A percentile compares a stretch with the other conserved stretches of the same genome.
Evolutionary conservation across 2,797 vertebrate genomes (phyloP).

Genomic region (Semaprochilodus insignis): DNA sequence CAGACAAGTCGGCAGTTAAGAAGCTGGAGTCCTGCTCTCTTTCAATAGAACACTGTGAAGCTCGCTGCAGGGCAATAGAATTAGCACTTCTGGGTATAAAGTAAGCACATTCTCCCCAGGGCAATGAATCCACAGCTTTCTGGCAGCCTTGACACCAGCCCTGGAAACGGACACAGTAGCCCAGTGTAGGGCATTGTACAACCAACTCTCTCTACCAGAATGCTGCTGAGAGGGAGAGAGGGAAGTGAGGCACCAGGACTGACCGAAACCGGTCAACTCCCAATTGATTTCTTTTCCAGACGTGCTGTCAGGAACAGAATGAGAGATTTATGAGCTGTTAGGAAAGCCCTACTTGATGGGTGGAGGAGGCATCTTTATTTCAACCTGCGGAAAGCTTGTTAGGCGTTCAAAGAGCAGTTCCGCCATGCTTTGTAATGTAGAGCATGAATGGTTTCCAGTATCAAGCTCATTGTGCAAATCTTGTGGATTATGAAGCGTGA

Average conservation of each 20-base stretch:
- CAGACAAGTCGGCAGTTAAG: constrained; percentile 40
- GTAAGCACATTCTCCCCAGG: constrained; percentile 70
- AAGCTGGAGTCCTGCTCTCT: constrained; percentile 42
- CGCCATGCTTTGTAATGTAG: background rate
- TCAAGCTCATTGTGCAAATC: constrained; percentile 43
- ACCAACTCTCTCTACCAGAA: background rate
- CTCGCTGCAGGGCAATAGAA: constrained; percentile 75
- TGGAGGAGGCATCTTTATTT: background rate
- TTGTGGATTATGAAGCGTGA: background rate
- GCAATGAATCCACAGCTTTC: constrained; percentile 62
- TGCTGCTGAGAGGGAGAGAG: background rate
- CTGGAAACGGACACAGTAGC: constrained; percentile 66
- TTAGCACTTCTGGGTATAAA: constrained; percentile 71
- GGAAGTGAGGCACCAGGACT: constrained; percentile 24
- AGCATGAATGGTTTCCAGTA: constrained; percentile 30
- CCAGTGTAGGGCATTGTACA: constrained; percentile 57
- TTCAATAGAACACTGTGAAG: constrained; percentile 69
- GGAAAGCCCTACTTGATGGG: background rate
- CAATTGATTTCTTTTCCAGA: constrained; percentile 29
- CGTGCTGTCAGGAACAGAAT: constrained; percentile 34
- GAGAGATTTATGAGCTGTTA: background rate
- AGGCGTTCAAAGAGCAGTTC: background rate
- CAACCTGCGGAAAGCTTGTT: background rate
- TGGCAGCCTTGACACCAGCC: constrained; percentile 63
- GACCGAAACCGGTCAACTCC: constrained; percentile 40